Evolutionary conservation across 2,888 invertebrate genomes (phyloP).

Genomic region (Lithophane ornitopus): DNA sequence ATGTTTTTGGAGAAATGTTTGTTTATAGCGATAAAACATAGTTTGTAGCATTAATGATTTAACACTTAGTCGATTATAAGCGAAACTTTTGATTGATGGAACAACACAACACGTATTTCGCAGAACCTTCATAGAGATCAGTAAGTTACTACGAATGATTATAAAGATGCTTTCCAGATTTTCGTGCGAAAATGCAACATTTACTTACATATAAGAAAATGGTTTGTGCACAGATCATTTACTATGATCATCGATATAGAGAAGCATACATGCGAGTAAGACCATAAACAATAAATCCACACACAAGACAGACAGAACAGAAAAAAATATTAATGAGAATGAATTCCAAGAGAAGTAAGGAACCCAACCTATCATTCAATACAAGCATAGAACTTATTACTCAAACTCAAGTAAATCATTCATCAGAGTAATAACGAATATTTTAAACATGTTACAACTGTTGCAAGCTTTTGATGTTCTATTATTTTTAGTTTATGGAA

Average conservation of each 20-base stretch:
- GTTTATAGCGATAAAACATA: slow-evolving; percentile 9
- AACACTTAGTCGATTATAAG: not conserved
- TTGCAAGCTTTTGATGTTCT: slow-evolving; percentile 21
- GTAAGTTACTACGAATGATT: too few species aligned
- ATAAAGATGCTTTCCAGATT: too few species aligned
- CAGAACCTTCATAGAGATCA: too few species aligned
- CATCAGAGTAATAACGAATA: slow-evolving; percentile 24
- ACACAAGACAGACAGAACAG: too few species aligned
- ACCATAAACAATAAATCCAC: not conserved
- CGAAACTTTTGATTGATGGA: not conserved
- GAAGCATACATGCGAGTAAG: not conserved
- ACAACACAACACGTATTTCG: not conserved
- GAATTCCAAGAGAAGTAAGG: not conserved
- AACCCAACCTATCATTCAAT: slow-evolving; percentile 31
- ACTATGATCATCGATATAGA: too few species aligned
- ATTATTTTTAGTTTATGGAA: slow-evolving; percentile 25
- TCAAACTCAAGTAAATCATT: slow-evolving; percentile 38
- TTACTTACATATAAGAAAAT: too few species aligned
- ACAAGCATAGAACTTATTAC: not conserved
- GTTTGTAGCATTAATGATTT: not conserved
- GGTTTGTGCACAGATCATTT: too few species aligned
- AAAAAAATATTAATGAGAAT: too few species aligned
- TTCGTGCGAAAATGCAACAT: too few species aligned
- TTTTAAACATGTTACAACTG: slow-evolving; percentile 19
- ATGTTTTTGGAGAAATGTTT: not conserved